Conservation (phyloP, 2,797 vertebrate genomes). For the Echeneis naucrates region DNA sequence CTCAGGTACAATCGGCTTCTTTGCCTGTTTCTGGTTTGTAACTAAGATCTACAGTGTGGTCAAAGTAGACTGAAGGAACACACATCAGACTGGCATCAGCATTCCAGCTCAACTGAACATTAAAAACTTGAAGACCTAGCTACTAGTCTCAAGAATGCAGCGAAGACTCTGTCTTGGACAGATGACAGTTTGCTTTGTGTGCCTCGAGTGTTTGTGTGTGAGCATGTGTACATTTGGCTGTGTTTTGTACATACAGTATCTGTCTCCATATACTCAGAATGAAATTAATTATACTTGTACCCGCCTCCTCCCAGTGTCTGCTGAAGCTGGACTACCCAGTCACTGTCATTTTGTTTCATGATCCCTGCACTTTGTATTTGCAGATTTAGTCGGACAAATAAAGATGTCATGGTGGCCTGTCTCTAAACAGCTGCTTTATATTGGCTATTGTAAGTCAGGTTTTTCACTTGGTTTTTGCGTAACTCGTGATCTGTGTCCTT, state of each 20-base stretch:
- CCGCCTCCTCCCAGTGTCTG: not conserved
- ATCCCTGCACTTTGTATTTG: slow-evolving; percentile 8
- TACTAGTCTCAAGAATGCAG: not conserved
- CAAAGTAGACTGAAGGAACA: slow-evolving; percentile 90
- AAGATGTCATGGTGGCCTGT: not conserved
- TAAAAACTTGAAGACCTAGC: slow-evolving; percentile 4
- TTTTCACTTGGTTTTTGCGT: not conserved
- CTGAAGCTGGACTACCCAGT: not conserved
- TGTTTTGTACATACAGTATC: slow-evolving; percentile 34
- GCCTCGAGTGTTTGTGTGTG: slow-evolving; percentile 35
- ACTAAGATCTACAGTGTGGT: slow-evolving; percentile 98
- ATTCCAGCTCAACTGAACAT: slow-evolving; percentile 8
- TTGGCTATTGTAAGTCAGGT: too few relatives aligned
- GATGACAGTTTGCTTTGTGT: slow-evolving; percentile 16
- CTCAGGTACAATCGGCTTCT: slow-evolving; percentile 95
- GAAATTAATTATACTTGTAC: slow-evolving; percentile 3
- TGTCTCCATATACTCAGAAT: slow-evolving; percentile 34
- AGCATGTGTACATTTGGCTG: slow-evolving; percentile 27
- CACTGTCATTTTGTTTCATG: slow-evolving; percentile 2
- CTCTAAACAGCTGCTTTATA: not conserved
- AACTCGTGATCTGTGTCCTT: not conserved
- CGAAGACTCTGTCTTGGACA: not conserved
- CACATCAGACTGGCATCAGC: slow-evolving; percentile 8
- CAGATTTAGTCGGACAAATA: slow-evolving; percentile 25
- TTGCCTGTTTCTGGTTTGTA: slow-evolving; percentile 98